Evolutionary conservation across 2,797 vertebrate species (phyloP), one percentile per base, ranked within the genome.

Genomic region (Sciurus vulgaris): DNA sequence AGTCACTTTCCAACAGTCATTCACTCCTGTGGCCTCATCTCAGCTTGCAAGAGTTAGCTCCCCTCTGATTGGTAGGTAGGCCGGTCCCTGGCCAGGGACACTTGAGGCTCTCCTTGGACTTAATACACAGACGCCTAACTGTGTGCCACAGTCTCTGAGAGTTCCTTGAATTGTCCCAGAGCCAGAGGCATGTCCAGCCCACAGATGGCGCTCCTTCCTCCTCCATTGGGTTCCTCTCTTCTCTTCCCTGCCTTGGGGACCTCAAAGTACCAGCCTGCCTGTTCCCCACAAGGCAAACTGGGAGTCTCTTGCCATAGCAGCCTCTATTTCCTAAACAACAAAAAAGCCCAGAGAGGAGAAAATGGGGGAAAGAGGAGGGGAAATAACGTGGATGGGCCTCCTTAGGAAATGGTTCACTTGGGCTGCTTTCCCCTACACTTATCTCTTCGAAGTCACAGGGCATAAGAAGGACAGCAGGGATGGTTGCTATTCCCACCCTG

Each of bases 21-120:
- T 13, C 89, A 63, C 24, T 54, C 35, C 28, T 13, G 51, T 26
- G 30, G 30, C 22, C 38, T 26, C 51, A 18, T 24, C 59, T 51
- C 61, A 4, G n/a, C 9, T 28, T 20, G 18, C 1, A 85, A 92
- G 72, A 78, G 30, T 22, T 70, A 92, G 82, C 49, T 90, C 18
- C 56, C 28, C 22, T 97, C 72, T 79, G 84, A 96, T 88, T 94
- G 89, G 96, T 69, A 91, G 65, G 56, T 17, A 70, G 59, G 18
- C 41, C 70, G 95, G 81, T 88, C 84, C 12, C 24, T 9, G 82
- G 28, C 93, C 95, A 97, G 92, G 94, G 95, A 93, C 86, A 86
- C 70, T 87, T 86, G 79, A 56, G 95, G 84, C 87, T 90, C 90
- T 94, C 82, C 70, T 61, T 35, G 81, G 33, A 73, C 44, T 91